A percentile compares a stretch with the other conserved stretches of the same genome.
These are phyloP conservation scores for Muschampia plurimacula DNA, from an alignment of 2,888 invertebrate species.

Conservation along the genomic window DNA sequence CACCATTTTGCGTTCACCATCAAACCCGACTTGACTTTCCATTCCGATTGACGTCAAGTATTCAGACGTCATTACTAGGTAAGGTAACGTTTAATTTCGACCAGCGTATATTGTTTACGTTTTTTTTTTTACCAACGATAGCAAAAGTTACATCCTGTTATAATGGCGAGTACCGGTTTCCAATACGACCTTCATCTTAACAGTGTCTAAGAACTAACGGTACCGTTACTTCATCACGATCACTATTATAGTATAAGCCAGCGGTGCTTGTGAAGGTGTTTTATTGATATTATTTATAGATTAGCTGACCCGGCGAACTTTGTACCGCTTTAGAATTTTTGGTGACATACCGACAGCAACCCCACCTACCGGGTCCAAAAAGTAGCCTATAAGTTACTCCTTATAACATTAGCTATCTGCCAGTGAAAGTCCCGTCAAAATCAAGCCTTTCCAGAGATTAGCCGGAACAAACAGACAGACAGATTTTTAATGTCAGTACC, in stretches of 20 bases:
- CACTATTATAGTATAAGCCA: background rate
- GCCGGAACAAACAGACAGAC: no score
- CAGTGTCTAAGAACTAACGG: slow-evolving; percentile 48
- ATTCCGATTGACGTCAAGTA: slow-evolving; percentile 28
- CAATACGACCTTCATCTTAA: slow-evolving; percentile 62
- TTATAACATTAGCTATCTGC: no score
- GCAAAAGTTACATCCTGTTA: slow-evolving; percentile 64
- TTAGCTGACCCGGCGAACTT: no score
- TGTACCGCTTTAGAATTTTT: no score
- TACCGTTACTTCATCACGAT: slow-evolving; percentile 48
- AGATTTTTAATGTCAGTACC: no score
- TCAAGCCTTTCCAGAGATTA: no score
- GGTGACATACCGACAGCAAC: no score
- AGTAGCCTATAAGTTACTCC: no score
- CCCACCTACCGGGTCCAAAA: no score
- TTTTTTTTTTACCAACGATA: slow-evolving; percentile 58
- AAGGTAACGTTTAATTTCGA: slow-evolving; percentile 10
- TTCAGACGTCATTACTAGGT: background rate
- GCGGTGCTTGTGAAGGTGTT: background rate
- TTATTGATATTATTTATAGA: background rate
- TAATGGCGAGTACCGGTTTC: slow-evolving; percentile 57
- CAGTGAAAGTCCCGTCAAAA: no score
- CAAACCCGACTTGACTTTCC: slow-evolving; percentile 18
- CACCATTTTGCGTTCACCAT: slow-evolving; percentile 25
- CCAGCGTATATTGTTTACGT: slow-evolving; percentile 57